Conservation (phyloP, 2,888 invertebrate species). For the Dynastes grantii region DNA sequence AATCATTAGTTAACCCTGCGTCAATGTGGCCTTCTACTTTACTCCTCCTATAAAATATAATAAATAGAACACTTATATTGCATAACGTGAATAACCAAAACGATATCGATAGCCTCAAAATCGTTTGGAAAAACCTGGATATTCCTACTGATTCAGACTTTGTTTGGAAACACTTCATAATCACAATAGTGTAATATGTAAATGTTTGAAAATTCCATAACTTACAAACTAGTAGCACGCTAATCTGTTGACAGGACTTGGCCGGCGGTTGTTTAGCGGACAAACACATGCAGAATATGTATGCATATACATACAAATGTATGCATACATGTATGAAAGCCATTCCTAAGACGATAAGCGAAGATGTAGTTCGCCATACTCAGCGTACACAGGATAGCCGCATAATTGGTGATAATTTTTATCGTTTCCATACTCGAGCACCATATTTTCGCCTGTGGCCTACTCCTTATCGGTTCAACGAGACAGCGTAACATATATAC, state of each 20-base stretch:
- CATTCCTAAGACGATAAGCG: constrained; percentile 29
- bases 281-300: neutral
- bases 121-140: too few relatives aligned
- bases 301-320: neutral
- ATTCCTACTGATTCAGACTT: too few relatives aligned
- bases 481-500: neutral
- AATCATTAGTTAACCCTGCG: too few relatives aligned
- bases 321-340: neutral
- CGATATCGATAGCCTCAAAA: too few relatives aligned
- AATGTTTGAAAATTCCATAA: neutral
- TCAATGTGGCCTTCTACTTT: too few relatives aligned
- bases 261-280: constrained; percentile 7
- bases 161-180: too few relatives aligned
- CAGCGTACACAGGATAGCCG: constrained; percentile 25
- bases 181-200: neutral
- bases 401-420: constrained; percentile 38
- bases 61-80: too few relatives aligned
- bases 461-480: constrained; percentile 1
- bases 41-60: too few relatives aligned
- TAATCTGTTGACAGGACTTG: too few relatives aligned
- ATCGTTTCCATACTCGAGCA: constrained; percentile 2
- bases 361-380: constrained; percentile 21
- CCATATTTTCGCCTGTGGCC: constrained; percentile 25
- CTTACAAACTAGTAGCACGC: neutral
- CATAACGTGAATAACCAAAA: too few relatives aligned